Evolutionary conservation across 2,888 invertebrate species (phyloP).

Genomic region (Synanthedon andrenaeformis): DNA sequence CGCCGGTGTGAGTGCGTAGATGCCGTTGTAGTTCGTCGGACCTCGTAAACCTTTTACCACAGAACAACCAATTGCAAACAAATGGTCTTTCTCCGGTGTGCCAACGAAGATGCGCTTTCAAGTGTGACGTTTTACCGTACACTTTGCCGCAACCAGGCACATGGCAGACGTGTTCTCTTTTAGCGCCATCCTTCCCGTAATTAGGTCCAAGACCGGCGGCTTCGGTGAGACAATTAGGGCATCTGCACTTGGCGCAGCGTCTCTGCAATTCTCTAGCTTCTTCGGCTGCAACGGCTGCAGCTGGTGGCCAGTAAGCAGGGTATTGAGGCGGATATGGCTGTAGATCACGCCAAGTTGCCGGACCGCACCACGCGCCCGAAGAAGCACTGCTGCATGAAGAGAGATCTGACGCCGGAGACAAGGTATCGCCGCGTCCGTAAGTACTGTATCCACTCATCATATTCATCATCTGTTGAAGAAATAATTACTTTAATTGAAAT

Average conservation of each 20-base stretch:
- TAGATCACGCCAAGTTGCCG: constrained; percentile 51
- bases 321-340: constrained; percentile 59
- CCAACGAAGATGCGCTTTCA: constrained; percentile 93
- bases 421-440: constrained; percentile 62
- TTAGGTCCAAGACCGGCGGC: constrained; percentile 81
- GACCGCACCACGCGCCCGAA: constrained; percentile 46
- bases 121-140: constrained; percentile 94
- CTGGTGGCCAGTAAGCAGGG: constrained; percentile 61
- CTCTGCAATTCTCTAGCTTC: constrained; percentile 72
- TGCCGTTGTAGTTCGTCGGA: constrained; percentile 93
- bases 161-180: constrained; percentile 87
- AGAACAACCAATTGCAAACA: constrained; percentile 88
- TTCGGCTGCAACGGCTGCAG: constrained; percentile 45
- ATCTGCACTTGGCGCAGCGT: constrained; percentile 81
- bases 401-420: constrained; percentile 58
- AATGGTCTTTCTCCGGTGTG: constrained; percentile 94
- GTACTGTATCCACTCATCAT: constrained; percentile 55
- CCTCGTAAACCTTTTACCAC: constrained; percentile 91
- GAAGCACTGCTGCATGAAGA: constrained; percentile 60
- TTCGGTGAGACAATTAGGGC: constrained; percentile 84
- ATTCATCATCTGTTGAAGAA: constrained; percentile 47
- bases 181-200: constrained; percentile 79
- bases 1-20: constrained; percentile 88
- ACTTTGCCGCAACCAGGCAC: constrained; percentile 88
- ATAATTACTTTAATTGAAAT: constrained; percentile 12